Evolutionary conservation across 2,113 vertebrate species (phyloP).

Genomic region (Trematomus loennbergii): DNA sequence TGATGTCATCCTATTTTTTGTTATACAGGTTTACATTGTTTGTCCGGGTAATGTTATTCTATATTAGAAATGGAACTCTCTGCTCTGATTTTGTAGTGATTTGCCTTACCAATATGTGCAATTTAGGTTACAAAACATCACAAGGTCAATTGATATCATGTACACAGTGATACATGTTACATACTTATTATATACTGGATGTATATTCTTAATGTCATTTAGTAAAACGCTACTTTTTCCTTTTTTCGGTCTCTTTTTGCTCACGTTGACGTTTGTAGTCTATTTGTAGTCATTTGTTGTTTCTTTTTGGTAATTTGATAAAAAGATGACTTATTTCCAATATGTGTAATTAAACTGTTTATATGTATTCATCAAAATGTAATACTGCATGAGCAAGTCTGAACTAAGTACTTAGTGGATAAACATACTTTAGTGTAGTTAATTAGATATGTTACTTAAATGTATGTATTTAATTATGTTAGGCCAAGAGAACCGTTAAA

Average conservation of each 20-base stretch:
- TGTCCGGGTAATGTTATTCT: neutral
- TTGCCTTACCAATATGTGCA: neutral
- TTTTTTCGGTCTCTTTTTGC: too few relatives aligned
- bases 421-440: too few relatives aligned
- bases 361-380: neutral
- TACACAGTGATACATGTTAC: neutral
- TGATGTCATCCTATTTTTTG: neutral
- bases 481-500: too few relatives aligned
- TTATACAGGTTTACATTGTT: neutral
- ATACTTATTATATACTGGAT: neutral
- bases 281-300: too few relatives aligned
- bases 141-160: neutral
- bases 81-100: neutral
- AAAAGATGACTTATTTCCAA: too few relatives aligned
- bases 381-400: neutral
- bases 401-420: too few relatives aligned
- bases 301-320: too few relatives aligned
- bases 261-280: too few relatives aligned
- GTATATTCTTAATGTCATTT: neutral
- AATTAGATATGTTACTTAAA: too few relatives aligned
- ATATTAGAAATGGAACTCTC: neutral
- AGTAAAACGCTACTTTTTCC: too few relatives aligned
- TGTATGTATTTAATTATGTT: too few relatives aligned
- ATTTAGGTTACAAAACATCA: neutral
- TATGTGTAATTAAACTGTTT: neutral